These are phyloP conservation scores for Vollenhovia emeryi DNA, from an alignment of 1,140 invertebrate genomes.

Conservation along the genomic window DNA sequence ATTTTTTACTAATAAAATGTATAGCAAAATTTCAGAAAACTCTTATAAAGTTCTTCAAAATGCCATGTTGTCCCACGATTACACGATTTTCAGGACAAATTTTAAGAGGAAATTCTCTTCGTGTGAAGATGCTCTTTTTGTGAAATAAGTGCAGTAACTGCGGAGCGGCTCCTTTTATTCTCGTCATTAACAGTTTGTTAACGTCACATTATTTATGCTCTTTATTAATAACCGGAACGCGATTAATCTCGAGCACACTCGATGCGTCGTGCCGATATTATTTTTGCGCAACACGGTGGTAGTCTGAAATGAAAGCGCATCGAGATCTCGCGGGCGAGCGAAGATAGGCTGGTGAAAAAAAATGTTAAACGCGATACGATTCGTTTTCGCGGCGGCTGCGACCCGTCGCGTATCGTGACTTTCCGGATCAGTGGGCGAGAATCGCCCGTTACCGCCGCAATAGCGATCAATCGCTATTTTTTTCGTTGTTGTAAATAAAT, in stretches of 20 bases:
- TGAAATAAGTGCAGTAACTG: neutral
- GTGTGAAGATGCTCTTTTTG: no score
- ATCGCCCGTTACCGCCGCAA: slow-evolving; percentile 62
- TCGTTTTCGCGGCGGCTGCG: slow-evolving; percentile 63
- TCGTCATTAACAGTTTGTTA: neutral
- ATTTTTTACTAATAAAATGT: no score
- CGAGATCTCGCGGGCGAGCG: slow-evolving; percentile 39
- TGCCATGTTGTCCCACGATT: no score
- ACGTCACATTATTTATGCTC: neutral
- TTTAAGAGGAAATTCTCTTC: no score
- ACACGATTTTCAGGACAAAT: no score
- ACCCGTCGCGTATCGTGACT: slow-evolving; percentile 68
- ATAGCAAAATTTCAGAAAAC: no score
- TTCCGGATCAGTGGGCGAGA: slow-evolving; percentile 70
- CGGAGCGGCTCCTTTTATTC: neutral
- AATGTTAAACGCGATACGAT: slow-evolving; percentile 68
- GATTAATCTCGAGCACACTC: slow-evolving; percentile 23
- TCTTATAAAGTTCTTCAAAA: no score
- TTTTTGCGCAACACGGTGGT: slow-evolving; percentile 34
- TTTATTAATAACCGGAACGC: neutral
- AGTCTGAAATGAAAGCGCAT: slow-evolving; percentile 44
- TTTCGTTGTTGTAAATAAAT: slow-evolving; percentile 65
- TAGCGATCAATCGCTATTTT: slow-evolving; percentile 61
- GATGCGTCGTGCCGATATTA: slow-evolving; percentile 24
- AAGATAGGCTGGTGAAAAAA: slow-evolving; percentile 43